A percentile compares a stretch with the other conserved stretches of the same genome.
Conservation (phyloP, 2,888 invertebrate genomes). For the Drosophila phalerata region DNA sequence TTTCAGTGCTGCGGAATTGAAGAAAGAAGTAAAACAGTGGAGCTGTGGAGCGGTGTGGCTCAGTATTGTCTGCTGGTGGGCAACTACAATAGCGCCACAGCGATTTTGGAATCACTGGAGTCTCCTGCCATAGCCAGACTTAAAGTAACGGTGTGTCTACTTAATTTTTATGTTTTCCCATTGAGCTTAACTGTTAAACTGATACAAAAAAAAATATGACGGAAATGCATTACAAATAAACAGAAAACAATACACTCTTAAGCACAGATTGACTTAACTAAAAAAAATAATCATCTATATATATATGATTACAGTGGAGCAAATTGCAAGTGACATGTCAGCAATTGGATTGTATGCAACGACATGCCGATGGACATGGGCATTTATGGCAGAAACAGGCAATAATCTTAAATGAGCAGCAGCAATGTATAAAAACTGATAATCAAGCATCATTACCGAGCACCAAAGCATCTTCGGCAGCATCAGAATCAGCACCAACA, state of each 20-base stretch:
- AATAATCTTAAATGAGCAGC: conserved; percentile 84
- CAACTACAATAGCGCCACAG: conserved; percentile 85
- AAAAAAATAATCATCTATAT: conserved; percentile 1
- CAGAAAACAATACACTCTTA: not conserved
- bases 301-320: conserved; percentile 82
- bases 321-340: conserved; percentile 85
- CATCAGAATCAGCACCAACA: not conserved
- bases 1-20: conserved; percentile 83
- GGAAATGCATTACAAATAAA: not conserved
- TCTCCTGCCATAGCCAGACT: conserved; percentile 84
- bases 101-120: conserved; percentile 85
- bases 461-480: conserved; percentile 36
- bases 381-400: conserved; percentile 86
- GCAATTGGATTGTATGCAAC: conserved; percentile 86
- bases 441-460: conserved; percentile 31
- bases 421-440: conserved; percentile 49
- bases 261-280: not conserved
- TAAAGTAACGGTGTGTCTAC: conserved; percentile 81
- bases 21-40: conserved; percentile 84
- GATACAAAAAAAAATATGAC: not conserved
- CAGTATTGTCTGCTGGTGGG: conserved; percentile 85
- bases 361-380: conserved; percentile 85
- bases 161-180: not conserved
- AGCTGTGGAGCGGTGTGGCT: conserved; percentile 85
- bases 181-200: not conserved